Evolutionary conservation across 2,797 vertebrate species (phyloP), one percentile per base, ranked within the genome.

Genomic region (Dendrocincla tyrannina): DNA sequence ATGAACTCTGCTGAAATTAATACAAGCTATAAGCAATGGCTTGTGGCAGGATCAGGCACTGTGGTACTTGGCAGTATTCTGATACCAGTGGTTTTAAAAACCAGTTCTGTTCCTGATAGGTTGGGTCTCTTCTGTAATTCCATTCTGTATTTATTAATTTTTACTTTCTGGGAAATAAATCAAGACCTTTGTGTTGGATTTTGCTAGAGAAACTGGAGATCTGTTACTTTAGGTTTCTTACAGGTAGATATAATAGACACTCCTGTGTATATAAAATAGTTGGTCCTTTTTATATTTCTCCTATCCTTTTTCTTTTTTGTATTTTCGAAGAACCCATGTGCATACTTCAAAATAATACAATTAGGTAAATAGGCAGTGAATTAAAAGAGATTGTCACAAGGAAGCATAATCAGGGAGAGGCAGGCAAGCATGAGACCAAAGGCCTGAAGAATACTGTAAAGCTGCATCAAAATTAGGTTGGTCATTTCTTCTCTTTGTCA

Each of bases 1-100:
- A 79, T 94, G 74, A 95, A 94, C 90, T 91, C 67, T 76, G 33
- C 77, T 96, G 93, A 96, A 96, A 85, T 95, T 88, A 89, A 68
- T 87, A 78, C 8, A 68, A 85, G 83, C 81, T 47, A n/a, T 53
- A 84, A 91, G 85, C 74, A 70, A 75, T 82, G 78, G 78, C 67
- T 79, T 87, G 80, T 93, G 86, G 58, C 78, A 92, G 74, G 88
- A 95, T 92, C 81, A 81, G 80, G 88, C 95, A 83, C 49, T 32
- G 10, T 58, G 37, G 62, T 91, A 85, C 59, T 79, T 79, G 53
- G 44, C 19, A 85, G 27, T 79, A n/a, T 85, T 90, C 37, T 67
- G 33, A 79, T 78, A 52, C 11, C 25, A 68, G 52, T 44, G 37
- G 20, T 90, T 92, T 94, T 30, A 50, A 70, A 82, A 93, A 74